A percentile compares a stretch with the other conserved stretches of the same genome.
Conservation (phyloP, 2,797 vertebrate genomes). For the Scolopax rusticola region DNA sequence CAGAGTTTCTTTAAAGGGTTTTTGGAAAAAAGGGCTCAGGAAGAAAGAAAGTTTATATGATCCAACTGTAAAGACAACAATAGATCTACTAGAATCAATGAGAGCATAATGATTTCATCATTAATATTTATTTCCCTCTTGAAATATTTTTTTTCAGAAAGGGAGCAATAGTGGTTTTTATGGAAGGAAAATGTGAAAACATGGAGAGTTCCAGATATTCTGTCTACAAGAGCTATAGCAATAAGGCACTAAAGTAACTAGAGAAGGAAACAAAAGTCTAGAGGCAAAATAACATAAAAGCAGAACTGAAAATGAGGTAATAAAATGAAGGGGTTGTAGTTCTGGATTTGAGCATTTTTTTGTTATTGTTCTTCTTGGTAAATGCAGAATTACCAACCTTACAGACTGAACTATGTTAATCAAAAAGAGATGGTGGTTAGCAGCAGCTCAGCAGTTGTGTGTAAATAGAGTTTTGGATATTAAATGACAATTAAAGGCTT, state of each 20-base stretch:
- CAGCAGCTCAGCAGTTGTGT: neutral
- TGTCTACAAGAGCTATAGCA: neutral
- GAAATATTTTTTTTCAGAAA: neutral
- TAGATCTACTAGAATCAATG: neutral
- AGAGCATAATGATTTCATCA: neutral
- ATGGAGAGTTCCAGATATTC: neutral
- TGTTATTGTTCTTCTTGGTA: neutral
- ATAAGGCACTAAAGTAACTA: neutral
- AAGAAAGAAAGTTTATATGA: neutral
- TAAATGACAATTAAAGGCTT: constrained; percentile 30
- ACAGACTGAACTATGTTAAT: neutral
- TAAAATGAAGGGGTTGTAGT: neutral
- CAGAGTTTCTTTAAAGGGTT: neutral
- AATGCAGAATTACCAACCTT: neutral
- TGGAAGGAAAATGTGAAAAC: neutral
- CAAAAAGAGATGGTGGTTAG: neutral
- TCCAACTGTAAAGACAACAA: neutral
- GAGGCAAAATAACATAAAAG: constrained; percentile 26
- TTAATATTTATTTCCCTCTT: neutral
- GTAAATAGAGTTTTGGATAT: constrained; percentile 41
- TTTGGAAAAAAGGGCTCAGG: neutral
- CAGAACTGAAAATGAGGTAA: neutral
- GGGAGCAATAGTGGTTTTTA: neutral
- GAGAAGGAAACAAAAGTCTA: neutral
- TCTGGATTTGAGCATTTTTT: neutral